These are phyloP conservation scores for Myxocyprinus asiaticus DNA, from an alignment of 2,113 vertebrate species.

Conservation along the genomic window DNA sequence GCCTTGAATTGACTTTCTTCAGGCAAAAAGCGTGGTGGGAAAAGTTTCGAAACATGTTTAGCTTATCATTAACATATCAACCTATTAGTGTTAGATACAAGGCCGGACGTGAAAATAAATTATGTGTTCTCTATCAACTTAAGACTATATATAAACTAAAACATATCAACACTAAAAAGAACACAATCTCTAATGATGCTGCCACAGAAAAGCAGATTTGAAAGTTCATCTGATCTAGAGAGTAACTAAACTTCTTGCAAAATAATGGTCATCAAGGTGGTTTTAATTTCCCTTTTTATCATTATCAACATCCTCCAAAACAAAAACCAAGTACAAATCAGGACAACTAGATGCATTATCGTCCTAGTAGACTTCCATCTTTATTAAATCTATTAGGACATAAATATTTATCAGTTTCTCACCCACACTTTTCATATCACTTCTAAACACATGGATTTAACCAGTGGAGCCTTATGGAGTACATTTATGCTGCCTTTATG, in stretches of 20 bases:
- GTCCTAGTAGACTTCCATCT: no score
- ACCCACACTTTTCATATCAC: no score
- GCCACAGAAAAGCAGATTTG: no score
- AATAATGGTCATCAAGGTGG: background rate
- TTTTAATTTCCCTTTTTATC: conserved; percentile 2
- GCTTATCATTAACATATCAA: background rate
- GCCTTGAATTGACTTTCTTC: conserved; percentile 13
- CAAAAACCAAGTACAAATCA: background rate
- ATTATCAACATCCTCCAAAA: background rate
- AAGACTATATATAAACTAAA: no score
- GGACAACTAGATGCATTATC: background rate
- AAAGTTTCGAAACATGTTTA: background rate
- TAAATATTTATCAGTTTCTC: no score
- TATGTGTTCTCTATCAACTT: background rate
- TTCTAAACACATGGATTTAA: no score
- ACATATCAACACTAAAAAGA: background rate
- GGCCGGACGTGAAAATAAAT: background rate
- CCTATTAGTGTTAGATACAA: background rate
- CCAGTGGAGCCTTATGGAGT: no score
- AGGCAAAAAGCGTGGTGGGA: background rate
- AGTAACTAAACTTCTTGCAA: no score
- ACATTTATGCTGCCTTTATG: no score
- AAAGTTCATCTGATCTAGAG: no score
- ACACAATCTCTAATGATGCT: no score
- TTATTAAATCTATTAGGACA: no score